Base-by-base conservation (phyloP, 2,888 invertebrate species). In the Anoncus sp. region DNA sequence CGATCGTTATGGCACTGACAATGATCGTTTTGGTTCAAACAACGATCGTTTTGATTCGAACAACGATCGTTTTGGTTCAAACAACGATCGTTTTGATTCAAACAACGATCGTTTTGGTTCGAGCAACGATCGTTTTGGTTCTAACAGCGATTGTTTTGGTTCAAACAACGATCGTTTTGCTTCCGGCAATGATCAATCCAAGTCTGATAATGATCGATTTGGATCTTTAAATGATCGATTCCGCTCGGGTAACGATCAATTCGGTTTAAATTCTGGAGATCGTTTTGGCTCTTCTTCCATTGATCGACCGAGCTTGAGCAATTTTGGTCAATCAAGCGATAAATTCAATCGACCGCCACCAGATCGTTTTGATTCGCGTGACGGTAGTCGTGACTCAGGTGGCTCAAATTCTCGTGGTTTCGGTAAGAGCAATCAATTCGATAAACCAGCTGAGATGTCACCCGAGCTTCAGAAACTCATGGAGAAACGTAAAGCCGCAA, bases 391-490 rank as follows among this genome's bases (percentile, higher is more conserved):
- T 12, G 87, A 86, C 47, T 79, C 63, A 47, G 86, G 84, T 20
- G 76, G 80, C 5, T 69, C 77, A 38, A 81, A 78, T 65, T 18
- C 81, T 9, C 81, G 87, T 5, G 71, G 72, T 31, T 84, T 83
- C 16, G 80, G 76, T 35, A 83, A 82, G 47, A 85, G 77, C 59
- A 83, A 80, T 78, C 84, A 85, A 20, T 87, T 86, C 4, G 83
- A 84, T 57, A 67, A 82, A 10, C 5, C 82, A 3, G 83, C 85
- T 40, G 84, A 85, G 31, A 81, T 90, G 65, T 66, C 90, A 6
- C 89, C 90, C 31, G 91, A 90, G 71, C 70, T 90, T n/a, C 87
- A 87, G 47, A 90, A 89, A 57, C 85, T 90, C 0, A 90, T 91
- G 90, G 90, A 89, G 47, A 90, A 90, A 75, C 87, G 91, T 20